Conservation (phyloP, 1,140 invertebrate genomes). For the Pristionchus pacificus region DNA sequence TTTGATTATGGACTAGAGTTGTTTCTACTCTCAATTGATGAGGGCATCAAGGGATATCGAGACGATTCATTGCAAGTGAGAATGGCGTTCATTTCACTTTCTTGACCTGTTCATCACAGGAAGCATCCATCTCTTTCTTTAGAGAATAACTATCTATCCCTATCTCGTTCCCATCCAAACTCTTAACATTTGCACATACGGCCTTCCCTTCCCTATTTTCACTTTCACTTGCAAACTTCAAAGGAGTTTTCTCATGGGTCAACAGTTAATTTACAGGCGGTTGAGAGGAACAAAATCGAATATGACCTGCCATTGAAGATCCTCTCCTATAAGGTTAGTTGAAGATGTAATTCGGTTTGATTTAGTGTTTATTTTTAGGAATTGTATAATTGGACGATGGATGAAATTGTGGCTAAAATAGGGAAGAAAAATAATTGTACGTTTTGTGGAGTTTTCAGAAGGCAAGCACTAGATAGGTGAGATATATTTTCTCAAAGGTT, state of each 20-base stretch:
- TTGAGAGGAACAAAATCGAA: constrained; percentile 42
- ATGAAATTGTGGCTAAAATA: constrained; percentile 88
- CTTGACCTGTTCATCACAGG: too few relatives aligned
- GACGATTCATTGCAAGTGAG: constrained; percentile 84
- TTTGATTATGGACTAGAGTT: constrained; percentile 87
- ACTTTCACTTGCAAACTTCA: not conserved
- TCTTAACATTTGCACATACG: too few relatives aligned
- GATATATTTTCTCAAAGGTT: not conserved
- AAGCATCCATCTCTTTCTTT: too few relatives aligned
- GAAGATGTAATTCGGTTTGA: too few relatives aligned
- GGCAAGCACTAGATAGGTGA: constrained; percentile 74
- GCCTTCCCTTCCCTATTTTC: not conserved
- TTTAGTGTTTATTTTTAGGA: constrained; percentile 61
- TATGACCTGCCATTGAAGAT: constrained; percentile 82
- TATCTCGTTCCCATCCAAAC: too few relatives aligned
- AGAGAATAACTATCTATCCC: too few relatives aligned
- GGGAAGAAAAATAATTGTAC: constrained; percentile 93
- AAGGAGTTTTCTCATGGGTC: not conserved
- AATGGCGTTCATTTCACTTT: not conserved
- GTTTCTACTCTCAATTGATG: constrained; percentile 90
- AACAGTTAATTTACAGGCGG: constrained; percentile 11
- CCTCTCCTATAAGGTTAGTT: constrained; percentile 77
- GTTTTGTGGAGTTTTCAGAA: constrained; percentile 58
- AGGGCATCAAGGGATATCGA: constrained; percentile 92
- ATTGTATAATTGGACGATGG: constrained; percentile 99